Percentiles rank a stretch among this genome's conserved stretches.
Conservation (phyloP, 1,140 invertebrate genomes). For the Trachymyrmex cornetzi region DNA sequence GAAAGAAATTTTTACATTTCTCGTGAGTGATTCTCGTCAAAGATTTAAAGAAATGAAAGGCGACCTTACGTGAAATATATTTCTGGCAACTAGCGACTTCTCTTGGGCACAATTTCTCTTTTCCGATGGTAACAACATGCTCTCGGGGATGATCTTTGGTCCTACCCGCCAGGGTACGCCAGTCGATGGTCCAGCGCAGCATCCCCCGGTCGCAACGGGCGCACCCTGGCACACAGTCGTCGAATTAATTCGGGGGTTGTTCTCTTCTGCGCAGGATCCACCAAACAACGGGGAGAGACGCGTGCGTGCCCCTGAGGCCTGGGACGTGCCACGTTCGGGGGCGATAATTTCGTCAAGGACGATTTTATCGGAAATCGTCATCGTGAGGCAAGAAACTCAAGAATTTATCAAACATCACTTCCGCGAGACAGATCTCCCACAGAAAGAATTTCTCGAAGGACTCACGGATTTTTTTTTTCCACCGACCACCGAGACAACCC, state of each 20-base stretch:
- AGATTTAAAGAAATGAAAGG: background rate
- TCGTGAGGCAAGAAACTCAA: background rate
- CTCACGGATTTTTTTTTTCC: background rate
- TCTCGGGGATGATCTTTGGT: background rate
- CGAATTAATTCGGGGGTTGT: slow-evolving; percentile 77
- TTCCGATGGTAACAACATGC: slow-evolving; percentile 71
- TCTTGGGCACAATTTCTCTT: slow-evolving; percentile 35
- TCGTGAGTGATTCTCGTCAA: background rate
- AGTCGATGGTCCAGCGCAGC: slow-evolving; percentile 82
- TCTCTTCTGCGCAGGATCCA: slow-evolving; percentile 72
- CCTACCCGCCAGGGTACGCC: slow-evolving; percentile 79
- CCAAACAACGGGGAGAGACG: slow-evolving; percentile 72
- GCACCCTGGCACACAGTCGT: slow-evolving; percentile 71
- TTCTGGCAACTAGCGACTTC: slow-evolving; percentile 56
- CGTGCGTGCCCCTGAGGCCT: slow-evolving; percentile 59
- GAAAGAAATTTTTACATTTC: slow-evolving; percentile 31
- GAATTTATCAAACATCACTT: background rate
- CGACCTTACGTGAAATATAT: slow-evolving; percentile 1
- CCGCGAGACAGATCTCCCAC: background rate
- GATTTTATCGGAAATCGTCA: slow-evolving; percentile 16
- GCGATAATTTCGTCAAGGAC: slow-evolving; percentile 57
- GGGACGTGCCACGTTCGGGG: slow-evolving; percentile 18
- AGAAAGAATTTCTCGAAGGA: background rate
- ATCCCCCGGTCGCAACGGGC: slow-evolving; percentile 63
- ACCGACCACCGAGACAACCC: background rate